Conservation (phyloP, 2,113 vertebrate genomes). For the Phaethon lepturus region DNA sequence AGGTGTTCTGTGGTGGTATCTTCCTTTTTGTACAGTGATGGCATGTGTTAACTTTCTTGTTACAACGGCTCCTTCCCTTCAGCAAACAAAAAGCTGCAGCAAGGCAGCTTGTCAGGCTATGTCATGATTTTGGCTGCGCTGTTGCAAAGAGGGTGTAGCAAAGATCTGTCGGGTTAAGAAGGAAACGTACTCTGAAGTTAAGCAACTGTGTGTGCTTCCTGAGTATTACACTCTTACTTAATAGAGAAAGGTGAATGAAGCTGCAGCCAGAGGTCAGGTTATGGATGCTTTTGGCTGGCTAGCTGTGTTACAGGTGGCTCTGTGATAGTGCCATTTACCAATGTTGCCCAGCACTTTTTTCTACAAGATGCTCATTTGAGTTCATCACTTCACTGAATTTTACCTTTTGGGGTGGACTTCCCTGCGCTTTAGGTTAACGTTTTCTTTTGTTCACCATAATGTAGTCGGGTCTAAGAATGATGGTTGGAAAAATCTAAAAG, state of each 20-base stretch:
- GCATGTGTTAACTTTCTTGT: background rate
- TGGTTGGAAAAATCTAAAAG: background rate
- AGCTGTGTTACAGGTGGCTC: background rate
- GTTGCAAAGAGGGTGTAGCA: background rate
- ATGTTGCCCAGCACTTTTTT: background rate
- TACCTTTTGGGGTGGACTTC: background rate
- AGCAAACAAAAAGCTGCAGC: background rate
- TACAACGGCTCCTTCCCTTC: background rate
- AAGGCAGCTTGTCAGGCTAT: background rate
- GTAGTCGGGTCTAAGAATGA: background rate
- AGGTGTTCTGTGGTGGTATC: background rate
- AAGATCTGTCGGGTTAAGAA: background rate
- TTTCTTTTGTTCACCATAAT: background rate
- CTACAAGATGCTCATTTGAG: rapidly evolving
- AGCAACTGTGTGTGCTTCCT: background rate
- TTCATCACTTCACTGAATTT: background rate
- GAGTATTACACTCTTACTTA: background rate
- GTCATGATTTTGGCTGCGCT: background rate
- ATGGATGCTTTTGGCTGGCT: background rate
- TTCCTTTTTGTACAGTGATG: background rate
- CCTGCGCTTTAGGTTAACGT: background rate
- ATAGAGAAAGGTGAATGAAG: background rate
- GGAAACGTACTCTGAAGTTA: background rate
- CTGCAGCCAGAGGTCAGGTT: background rate
- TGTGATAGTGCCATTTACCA: background rate